Evolutionary conservation across 2,888 invertebrate genomes (phyloP).

Genomic region (Mesopsocus fuscifrons): DNA sequence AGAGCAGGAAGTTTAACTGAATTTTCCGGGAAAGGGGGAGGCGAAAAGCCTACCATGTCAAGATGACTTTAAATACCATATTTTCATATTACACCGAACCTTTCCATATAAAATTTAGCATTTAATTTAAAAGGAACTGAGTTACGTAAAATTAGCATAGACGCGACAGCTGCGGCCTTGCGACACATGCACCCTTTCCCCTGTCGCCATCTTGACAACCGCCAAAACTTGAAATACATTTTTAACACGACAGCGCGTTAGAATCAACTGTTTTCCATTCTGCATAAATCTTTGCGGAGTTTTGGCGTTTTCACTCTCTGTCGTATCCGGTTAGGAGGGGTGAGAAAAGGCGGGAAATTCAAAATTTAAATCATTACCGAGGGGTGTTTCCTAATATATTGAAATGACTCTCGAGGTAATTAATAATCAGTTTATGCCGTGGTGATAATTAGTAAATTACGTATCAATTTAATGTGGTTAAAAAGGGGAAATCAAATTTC

Average conservation of each 20-base stretch:
- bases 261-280: conserved; percentile 10
- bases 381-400: no score
- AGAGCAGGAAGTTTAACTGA: no score
- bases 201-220: conserved; percentile 1
- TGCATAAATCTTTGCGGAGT: conserved; percentile 9
- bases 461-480: no score
- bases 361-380: no score
- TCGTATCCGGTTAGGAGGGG: no score
- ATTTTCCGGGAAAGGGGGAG: background rate
- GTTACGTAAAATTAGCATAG: conserved; percentile 1
- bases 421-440: no score
- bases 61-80: conserved; percentile 7
- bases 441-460: no score
- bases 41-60: background rate
- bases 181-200: background rate
- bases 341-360: no score
- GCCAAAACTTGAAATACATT: conserved; percentile 8
- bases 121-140: conserved; percentile 8
- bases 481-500: no score
- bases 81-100: conserved; percentile 8
- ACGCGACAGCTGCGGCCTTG: conserved; percentile 7
- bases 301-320: no score
- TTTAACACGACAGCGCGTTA: conserved; percentile 4
- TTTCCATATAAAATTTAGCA: conserved; percentile 10
- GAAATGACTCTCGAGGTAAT: no score